Conservation (phyloP, 2,113 vertebrate genomes). For the human (Homo sapiens) region DNA sequence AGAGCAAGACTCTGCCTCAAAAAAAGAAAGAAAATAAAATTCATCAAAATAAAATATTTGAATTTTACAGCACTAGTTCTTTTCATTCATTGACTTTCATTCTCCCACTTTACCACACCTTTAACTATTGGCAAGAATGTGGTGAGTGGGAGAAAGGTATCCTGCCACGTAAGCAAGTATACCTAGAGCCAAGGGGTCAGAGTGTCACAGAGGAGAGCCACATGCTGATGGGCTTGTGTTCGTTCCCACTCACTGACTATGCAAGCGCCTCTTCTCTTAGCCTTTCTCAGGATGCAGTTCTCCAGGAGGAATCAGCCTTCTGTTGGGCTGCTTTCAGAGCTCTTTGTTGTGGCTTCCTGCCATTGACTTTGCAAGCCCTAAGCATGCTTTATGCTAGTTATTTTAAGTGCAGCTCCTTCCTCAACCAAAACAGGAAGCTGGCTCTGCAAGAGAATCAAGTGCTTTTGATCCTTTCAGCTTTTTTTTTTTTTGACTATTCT, state of each 20-base stretch:
- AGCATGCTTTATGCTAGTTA: neutral
- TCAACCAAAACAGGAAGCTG: conserved; percentile 56
- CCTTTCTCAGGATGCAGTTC: neutral
- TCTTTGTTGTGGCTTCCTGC: conserved; percentile 34
- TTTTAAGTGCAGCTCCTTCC: conserved; percentile 29
- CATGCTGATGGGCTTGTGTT: neutral
- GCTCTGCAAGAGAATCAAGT: neutral
- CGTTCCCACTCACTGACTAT: too few relatives aligned
- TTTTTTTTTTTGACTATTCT: neutral
- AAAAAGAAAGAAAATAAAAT: neutral
- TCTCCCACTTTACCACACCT: neutral
- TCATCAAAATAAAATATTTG: neutral
- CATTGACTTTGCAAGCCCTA: conserved; percentile 17
- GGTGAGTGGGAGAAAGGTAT: neutral
- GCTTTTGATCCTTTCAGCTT: neutral
- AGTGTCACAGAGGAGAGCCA: neutral
- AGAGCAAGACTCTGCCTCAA: too few relatives aligned
- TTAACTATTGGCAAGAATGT: neutral
- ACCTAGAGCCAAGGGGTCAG: too few relatives aligned
- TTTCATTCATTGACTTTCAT: neutral
- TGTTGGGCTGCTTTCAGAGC: neutral
- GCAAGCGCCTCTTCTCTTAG: neutral
- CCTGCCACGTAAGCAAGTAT: neutral
- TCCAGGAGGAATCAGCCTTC: neutral
- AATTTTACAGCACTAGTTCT: neutral